A percentile compares a stretch with the other conserved stretches of the same genome.
phyloP scores from a whole-genome alignment of 2,113 vertebrate species.

The Ochotona princeps region DNA sequence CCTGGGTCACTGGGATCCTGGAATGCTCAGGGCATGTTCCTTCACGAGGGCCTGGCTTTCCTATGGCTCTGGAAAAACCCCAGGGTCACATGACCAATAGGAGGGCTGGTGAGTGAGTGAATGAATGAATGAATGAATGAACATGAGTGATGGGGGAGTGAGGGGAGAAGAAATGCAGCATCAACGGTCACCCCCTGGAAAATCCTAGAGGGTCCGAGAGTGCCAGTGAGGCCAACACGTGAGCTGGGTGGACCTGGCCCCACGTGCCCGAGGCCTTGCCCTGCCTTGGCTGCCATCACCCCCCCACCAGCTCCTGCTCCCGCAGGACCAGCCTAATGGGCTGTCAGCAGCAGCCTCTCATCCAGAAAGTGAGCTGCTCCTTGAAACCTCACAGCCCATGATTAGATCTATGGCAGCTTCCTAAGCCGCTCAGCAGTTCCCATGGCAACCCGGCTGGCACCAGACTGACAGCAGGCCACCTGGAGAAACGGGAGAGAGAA shows the following conservation, averaged over 20 bases:
- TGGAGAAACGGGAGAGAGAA: constrained; percentile 39
- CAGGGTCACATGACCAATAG: not conserved
- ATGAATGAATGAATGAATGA: not conserved
- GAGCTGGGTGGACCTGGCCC: not conserved
- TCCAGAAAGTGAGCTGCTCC: constrained; percentile 73
- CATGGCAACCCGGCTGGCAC: constrained; percentile 75
- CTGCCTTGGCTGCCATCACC: not conserved
- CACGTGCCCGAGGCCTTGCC: not conserved
- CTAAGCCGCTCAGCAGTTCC: constrained; percentile 73
- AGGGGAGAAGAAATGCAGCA: not conserved
- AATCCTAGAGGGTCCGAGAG: not conserved
- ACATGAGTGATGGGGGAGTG: not conserved
- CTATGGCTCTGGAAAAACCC: not conserved
- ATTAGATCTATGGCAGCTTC: constrained; percentile 81
- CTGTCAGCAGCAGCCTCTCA: constrained; percentile 38
- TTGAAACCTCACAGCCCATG: constrained; percentile 70
- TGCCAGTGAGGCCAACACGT: not conserved
- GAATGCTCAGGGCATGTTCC: not conserved
- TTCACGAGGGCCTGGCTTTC: not conserved
- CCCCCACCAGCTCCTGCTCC: not conserved
- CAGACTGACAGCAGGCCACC: constrained; percentile 69
- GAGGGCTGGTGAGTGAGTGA: not conserved
- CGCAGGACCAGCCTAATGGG: constrained; percentile 20
- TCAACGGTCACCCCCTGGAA: not conserved
- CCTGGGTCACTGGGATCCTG: not conserved